Percentiles rank a stretch among this genome's conserved stretches.
phyloP scores from a whole-genome alignment of 2,113 vertebrate genomes.

The Gnathonemus longibarbis region DNA sequence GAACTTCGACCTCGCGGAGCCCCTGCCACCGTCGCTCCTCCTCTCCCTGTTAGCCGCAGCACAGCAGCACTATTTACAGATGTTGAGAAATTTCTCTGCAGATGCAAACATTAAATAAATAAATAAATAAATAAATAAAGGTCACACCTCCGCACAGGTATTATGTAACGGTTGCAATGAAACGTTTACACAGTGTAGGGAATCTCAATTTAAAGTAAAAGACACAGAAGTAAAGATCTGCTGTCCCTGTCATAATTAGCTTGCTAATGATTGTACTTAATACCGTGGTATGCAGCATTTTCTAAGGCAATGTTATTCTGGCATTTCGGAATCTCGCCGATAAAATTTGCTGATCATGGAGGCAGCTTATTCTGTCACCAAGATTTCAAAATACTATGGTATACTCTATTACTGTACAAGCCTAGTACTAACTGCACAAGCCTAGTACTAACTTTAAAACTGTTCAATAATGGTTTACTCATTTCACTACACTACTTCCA shows the following conservation, averaged over 20 bases:
- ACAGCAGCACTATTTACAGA: slow-evolving; percentile 98
- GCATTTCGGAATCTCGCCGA: background rate
- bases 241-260: background rate
- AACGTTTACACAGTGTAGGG: background rate
- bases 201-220: background rate
- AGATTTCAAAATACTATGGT: background rate
- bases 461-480: background rate
- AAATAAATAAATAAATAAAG: background rate
- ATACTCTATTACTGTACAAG: background rate
- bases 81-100: slow-evolving; percentile 98
- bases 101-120: slow-evolving; percentile 30
- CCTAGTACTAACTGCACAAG: background rate
- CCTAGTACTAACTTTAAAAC: background rate
- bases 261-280: background rate
- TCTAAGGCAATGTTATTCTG: background rate
- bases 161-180: background rate
- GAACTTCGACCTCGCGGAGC: slow-evolving; percentile 94
- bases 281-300: background rate
- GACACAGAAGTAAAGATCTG: background rate
- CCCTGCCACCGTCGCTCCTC: slow-evolving; percentile 82
- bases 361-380: background rate
- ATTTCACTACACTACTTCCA: background rate
- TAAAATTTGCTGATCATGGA: background rate
- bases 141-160: background rate
- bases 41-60: slow-evolving; percentile 80